Evolutionary conservation across 2,888 invertebrate genomes (phyloP), one percentile per base, ranked within the genome.

Genomic region (Bellardia pandia): DNA sequence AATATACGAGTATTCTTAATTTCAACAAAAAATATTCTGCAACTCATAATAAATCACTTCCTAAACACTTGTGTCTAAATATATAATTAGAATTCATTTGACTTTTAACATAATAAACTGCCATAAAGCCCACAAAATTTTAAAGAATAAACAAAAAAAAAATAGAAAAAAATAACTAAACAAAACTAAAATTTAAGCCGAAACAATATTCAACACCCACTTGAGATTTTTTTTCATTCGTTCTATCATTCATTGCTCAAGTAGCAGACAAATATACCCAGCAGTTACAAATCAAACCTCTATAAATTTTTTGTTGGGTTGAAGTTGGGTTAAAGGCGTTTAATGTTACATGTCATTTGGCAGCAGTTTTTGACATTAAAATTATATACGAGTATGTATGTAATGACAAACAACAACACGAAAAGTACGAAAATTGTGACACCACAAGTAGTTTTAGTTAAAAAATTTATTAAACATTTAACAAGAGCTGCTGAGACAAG

Each of bases 161-260:
- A n/a, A n/a, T n/a, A n/a, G n/a, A n/a, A 37, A 13, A 75, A 75
- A 53, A 62, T 0, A 66, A 68, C 53, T 33, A 72, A 64, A 62
- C n/a, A 80, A n/a, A 79, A 82, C 30, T 56, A 40, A 81, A 72
- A 78, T 56, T 75, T 51, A 58, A 80, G 48, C 51, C 45, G 16
- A 81, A 78, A 82, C 16, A 68, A 51, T 82, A 7, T 88, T 90
- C 88, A 89, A 86, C 89, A 91, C 89, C 90, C 90, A 91, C 90
- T 91, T 90, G 90, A 90, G 89, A 62, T 71, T 85, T 74, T 42
- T 75, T 40, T 30, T 33, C 14, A 11, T 74, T 62, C n/a, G 14
- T 71, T 75, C 13, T 48, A 60, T 69, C 23, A 51, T 48, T 82
- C 62, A 71, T 60, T 56, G 48, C 64, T 71, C 40, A 76, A 58